Evolutionary conservation across 2,888 invertebrate species (phyloP).

Genomic region (Drosophila merina): DNA sequence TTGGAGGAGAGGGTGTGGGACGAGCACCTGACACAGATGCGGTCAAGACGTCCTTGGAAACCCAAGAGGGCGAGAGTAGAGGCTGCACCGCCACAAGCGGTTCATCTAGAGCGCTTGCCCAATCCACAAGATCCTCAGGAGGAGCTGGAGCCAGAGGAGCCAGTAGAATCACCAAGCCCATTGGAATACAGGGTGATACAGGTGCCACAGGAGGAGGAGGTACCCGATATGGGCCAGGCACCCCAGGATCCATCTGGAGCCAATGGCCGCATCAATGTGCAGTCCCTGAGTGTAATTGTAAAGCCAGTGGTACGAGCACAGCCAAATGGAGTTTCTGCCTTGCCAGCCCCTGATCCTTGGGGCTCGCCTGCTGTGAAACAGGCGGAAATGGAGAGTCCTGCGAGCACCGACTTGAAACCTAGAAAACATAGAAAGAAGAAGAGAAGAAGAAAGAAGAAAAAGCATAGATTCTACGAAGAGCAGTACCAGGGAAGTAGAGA

Average conservation of each 20-base stretch:
- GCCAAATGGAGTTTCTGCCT: not conserved
- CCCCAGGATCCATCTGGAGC: not conserved
- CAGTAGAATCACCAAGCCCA: not conserved
- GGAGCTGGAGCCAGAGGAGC: not conserved
- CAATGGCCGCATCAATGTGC: constrained; percentile 6
- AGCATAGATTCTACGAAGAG: not conserved
- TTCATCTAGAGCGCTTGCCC: constrained; percentile 26
- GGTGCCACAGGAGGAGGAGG: not conserved
- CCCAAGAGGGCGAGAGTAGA: constrained; percentile 30
- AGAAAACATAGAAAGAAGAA: not conserved
- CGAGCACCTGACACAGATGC: constrained; percentile 38
- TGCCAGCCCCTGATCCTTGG: not conserved
- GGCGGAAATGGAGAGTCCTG: not conserved
- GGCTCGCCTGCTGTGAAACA: not conserved
- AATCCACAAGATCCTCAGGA: not conserved
- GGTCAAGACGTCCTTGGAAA: constrained; percentile 10
- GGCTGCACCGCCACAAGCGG: constrained; percentile 47
- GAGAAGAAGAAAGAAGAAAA: constrained; percentile 2
- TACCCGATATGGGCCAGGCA: not conserved
- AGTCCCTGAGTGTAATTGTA: constrained; percentile 2
- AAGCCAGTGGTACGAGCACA: not conserved
- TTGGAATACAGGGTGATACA: not conserved
- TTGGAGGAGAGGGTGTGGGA: constrained; percentile 54
- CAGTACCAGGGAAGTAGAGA: not conserved
- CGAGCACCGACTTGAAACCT: not conserved